Conservation (phyloP, 2,888 invertebrate genomes). For the Campaea margaritaria region DNA sequence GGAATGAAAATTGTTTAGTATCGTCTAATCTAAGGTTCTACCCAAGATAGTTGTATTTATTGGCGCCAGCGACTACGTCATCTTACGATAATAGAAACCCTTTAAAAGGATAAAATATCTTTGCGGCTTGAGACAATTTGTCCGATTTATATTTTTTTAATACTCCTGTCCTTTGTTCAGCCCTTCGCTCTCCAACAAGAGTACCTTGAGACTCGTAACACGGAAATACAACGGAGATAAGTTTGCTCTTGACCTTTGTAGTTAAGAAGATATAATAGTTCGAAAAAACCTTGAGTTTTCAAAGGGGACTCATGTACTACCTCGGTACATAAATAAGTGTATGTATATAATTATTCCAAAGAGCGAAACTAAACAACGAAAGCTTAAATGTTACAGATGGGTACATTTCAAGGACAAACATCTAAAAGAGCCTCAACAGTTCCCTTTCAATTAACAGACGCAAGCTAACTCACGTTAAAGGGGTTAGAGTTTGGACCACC, state of each 20-base stretch:
- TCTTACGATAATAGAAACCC: slow-evolving; percentile 34
- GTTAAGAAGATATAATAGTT: slow-evolving; percentile 9
- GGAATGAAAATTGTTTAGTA: slow-evolving; percentile 53
- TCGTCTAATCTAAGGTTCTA: slow-evolving; percentile 52
- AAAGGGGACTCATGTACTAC: no score
- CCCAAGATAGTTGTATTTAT: slow-evolving; percentile 46
- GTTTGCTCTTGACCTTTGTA: slow-evolving; percentile 51
- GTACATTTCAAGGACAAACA: slow-evolving; percentile 21
- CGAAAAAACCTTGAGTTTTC: no score
- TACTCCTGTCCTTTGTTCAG: slow-evolving; percentile 20
- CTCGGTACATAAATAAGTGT: no score
- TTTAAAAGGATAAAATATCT: slow-evolving; percentile 35
- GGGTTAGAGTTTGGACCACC: slow-evolving; percentile 36
- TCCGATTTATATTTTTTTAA: slow-evolving; percentile 12
- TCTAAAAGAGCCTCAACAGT: slow-evolving; percentile 23
- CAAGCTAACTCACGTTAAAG: slow-evolving; percentile 42
- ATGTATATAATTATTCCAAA: not conserved
- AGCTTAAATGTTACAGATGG: not conserved
- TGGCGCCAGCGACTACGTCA: slow-evolving; percentile 57
- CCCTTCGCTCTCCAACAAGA: slow-evolving; percentile 56
- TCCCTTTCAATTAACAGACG: slow-evolving; percentile 49
- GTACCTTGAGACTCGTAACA: slow-evolving; percentile 59
- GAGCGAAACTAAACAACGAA: slow-evolving; percentile 4
- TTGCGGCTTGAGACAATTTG: slow-evolving; percentile 27
- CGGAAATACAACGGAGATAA: slow-evolving; percentile 55